Evolutionary conservation across 2,888 invertebrate genomes (phyloP).

Genomic region (Psylliodes chrysocephalus): DNA sequence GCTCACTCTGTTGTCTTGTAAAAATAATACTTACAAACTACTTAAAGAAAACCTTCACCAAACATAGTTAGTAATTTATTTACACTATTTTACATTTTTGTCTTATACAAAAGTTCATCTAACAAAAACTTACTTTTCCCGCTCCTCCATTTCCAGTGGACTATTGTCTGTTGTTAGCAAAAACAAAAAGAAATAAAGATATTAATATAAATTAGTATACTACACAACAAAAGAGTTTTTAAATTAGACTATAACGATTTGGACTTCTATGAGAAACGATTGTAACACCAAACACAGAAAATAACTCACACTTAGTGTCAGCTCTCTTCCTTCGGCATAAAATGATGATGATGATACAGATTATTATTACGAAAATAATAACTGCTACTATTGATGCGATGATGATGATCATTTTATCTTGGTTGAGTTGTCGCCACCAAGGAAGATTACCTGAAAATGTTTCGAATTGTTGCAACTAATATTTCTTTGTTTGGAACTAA

Average conservation of each 20-base stretch:
- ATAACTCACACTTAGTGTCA: conserved; percentile 82
- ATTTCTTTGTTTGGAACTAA: too few species aligned
- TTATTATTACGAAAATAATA: conserved; percentile 83
- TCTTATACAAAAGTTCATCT: conserved; percentile 7
- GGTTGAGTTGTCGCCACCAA: conserved; percentile 82
- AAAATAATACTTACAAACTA: background rate
- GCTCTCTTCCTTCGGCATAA: conserved; percentile 86
- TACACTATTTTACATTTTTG: conserved; percentile 29
- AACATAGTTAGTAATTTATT: conserved; percentile 21
- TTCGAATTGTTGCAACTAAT: too few species aligned
- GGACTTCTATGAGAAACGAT: conserved; percentile 29
- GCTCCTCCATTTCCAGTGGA: conserved; percentile 83
- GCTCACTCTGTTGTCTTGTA: too few species aligned
- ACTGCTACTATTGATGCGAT: conserved; percentile 74
- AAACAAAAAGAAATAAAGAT: conserved; percentile 53
- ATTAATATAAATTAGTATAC: conserved; percentile 42
- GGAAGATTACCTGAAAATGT: conserved; percentile 77
- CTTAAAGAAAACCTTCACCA: conserved; percentile 43
- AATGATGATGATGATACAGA: conserved; percentile 86
- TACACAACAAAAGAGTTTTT: conserved; percentile 3
- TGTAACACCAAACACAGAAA: conserved; percentile 36
- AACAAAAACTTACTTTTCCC: conserved; percentile 82
- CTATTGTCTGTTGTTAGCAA: conserved; percentile 77
- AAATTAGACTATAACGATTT: conserved; percentile 29
- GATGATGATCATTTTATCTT: conserved; percentile 81